These are phyloP conservation scores for Dendroctonus ponderosae DNA, from an alignment of 1,140 invertebrate genomes.

Conservation along the genomic window DNA sequence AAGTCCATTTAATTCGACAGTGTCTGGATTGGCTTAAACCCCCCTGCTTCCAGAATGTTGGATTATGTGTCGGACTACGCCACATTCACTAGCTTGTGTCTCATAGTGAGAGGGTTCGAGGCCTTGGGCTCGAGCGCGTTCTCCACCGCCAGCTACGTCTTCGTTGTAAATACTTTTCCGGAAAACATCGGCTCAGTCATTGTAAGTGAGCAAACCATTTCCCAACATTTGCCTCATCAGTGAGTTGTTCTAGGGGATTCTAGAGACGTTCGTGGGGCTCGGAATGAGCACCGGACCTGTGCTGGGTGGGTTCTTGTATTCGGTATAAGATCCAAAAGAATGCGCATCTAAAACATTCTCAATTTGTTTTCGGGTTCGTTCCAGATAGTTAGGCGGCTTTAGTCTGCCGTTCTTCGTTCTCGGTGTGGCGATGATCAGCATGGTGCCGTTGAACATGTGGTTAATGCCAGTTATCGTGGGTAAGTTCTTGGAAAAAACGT, in stretches of 20 bases:
- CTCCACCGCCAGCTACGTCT: conserved; percentile 72
- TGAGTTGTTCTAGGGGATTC: conserved; percentile 57
- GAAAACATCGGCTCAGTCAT: conserved; percentile 74
- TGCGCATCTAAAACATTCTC: conserved; percentile 33
- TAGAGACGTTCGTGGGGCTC: conserved; percentile 76
- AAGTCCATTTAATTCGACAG: conserved; percentile 34
- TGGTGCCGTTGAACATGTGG: conserved; percentile 64
- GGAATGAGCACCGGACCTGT: conserved; percentile 77
- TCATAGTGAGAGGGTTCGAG: conserved; percentile 68
- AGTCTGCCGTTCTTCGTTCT: conserved; percentile 70
- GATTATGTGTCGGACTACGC: conserved; percentile 59
- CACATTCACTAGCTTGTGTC: conserved; percentile 66
- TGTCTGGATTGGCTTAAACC: not conserved
- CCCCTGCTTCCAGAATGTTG: conserved; percentile 57
- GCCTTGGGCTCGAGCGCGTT: conserved; percentile 73
- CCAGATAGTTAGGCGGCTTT: conserved; percentile 72
- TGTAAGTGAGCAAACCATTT: conserved; percentile 49
- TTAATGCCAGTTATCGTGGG: conserved; percentile 61
- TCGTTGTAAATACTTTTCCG: conserved; percentile 74
- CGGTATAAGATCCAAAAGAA: conserved; percentile 54
- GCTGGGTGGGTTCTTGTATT: conserved; percentile 72
- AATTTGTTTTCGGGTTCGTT: conserved; percentile 49
- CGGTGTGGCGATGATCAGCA: conserved; percentile 64
- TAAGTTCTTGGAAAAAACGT: conserved; percentile 43
- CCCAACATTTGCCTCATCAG: not conserved